A percentile compares a stretch with the other conserved stretches of the same genome.
Evolutionary conservation across 2,113 vertebrate genomes (phyloP).

Genomic region (Elgaria multicarinata): DNA sequence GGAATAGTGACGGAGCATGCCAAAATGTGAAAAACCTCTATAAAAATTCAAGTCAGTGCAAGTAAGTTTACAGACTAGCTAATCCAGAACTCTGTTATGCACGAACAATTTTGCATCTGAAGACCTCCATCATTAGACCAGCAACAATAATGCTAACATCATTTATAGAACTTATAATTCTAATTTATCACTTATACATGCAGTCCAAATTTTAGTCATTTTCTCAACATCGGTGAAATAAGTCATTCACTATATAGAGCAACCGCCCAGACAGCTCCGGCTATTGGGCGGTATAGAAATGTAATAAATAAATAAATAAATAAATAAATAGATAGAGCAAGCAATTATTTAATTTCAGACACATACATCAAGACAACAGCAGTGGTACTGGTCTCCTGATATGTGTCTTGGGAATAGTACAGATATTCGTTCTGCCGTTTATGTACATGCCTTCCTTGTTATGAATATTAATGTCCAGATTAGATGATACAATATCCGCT

Average conservation of each 20-base stretch:
- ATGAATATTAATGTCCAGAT: not conserved
- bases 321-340: too few relatives aligned
- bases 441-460: not conserved
- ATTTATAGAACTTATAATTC: not conserved
- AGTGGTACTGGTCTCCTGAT: not conserved
- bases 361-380: not conserved
- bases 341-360: not conserved
- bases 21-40: not conserved
- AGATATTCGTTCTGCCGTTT: not conserved
- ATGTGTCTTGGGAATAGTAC: not conserved
- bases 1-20: not conserved
- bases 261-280: too few relatives aligned
- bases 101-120: not conserved
- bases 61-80: not conserved
- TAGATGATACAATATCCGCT: not conserved
- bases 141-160: conserved; percentile 3
- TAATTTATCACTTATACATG: too few relatives aligned
- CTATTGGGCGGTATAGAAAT: too few relatives aligned
- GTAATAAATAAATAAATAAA: too few relatives aligned
- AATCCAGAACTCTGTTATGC: not conserved
- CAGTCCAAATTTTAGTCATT: not conserved
- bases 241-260: too few relatives aligned
- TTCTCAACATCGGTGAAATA: not conserved
- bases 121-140: conserved; percentile 22
- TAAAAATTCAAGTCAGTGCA: not conserved